Conservation (phyloP, 2,797 vertebrate species). For the Chloroceryle amazona region DNA sequence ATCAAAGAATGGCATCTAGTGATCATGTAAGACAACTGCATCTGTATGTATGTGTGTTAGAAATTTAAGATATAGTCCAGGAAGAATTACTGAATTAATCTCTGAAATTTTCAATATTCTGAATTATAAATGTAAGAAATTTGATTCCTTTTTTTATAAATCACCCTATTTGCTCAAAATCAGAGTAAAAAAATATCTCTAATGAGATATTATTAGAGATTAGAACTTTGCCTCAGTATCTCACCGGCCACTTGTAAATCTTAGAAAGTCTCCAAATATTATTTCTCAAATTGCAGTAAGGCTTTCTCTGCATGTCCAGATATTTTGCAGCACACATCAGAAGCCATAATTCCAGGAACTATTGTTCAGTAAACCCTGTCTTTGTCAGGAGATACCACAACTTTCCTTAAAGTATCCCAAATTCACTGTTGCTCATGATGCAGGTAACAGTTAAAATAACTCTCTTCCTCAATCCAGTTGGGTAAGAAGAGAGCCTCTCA, state of each 20-base stretch:
- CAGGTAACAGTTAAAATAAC: neutral
- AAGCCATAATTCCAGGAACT: neutral
- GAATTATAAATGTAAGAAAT: neutral
- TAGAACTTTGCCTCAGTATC: neutral
- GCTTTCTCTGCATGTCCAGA: neutral
- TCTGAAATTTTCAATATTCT: neutral
- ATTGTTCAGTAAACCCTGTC: neutral
- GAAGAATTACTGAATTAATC: neutral
- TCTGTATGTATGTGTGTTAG: rapidly evolving
- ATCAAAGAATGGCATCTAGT: neutral
- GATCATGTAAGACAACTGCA: neutral
- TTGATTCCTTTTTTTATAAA: neutral
- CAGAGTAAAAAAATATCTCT: neutral
- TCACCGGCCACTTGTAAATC: neutral
- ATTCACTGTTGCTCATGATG: neutral
- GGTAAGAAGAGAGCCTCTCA: neutral
- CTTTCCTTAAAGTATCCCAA: neutral
- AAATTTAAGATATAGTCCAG: neutral
- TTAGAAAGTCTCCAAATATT: neutral
- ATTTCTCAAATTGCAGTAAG: neutral
- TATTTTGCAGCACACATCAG: neutral
- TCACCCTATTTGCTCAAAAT: neutral
- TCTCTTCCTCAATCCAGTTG: neutral
- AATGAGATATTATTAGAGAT: neutral
- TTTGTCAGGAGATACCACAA: neutral